Evolutionary conservation across 2,888 invertebrate species (phyloP), one percentile per base, ranked within the genome.

Genomic region (Atethmia centrago): DNA sequence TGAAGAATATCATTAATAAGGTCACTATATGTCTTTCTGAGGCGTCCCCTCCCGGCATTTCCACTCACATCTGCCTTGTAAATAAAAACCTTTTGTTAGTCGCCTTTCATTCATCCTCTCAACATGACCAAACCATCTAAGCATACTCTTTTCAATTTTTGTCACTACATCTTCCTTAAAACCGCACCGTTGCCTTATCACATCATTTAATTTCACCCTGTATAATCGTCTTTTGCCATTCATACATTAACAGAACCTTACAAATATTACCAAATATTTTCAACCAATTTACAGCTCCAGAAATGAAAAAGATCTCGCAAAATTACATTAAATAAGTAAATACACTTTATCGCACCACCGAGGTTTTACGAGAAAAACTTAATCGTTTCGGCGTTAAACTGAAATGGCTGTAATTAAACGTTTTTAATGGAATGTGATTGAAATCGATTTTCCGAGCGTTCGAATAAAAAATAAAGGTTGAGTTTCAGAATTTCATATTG

Each of bases 361-460:
- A 80, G 56, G 69, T 66, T 79, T 75, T 70, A 79, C 55, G 65
- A 49, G 49, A 31, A 62, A 66, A 66, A 51, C 64, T 62, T 28
- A 65, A 80, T 53, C 51, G 53, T 40, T 61, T 14, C 28, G 21
- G 12, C 47, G 51, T 71, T 65, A 66, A 80, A 66, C 64, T 62
- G 71, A 55, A 71, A 76, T 56, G 64, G 56, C 25, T 68, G 56
- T 71, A 71, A 80, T 80, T 80, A 71, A 71, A 65, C 21, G 8
- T 65, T 49, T 42, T 68, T 62, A 76, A 75, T 65, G 64, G 58
- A 74, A 74, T 66, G 68, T 49, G 28, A 71, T 80, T 71, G 58
- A 49, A 80, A 76, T 45, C 51, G 61, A 76, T 64, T 74, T 61
- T 12, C 7, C 9, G 14, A 74, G 4, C 51, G 28, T 71, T 47